Conservation (phyloP, 1,140 invertebrate species). For the Aphelenchoides avenae region DNA sequence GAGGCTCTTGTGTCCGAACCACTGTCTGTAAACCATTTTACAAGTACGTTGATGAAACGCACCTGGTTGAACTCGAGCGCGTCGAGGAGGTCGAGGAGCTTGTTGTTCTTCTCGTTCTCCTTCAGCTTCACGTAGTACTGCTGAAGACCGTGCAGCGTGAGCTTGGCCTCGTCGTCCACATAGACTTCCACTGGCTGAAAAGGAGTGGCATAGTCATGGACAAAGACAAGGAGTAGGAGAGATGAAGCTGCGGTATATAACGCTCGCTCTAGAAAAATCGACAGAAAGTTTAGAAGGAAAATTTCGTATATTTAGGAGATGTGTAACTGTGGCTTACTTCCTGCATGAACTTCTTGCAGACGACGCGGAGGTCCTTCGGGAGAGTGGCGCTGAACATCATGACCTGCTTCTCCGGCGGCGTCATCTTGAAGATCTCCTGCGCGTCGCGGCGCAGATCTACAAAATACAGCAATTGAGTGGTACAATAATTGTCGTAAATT, state of each 20-base stretch:
- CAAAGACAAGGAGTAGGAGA: slow-evolving; percentile 1
- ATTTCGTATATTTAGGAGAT: background rate
- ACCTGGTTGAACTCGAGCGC: slow-evolving; percentile 98
- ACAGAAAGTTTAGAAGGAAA: background rate
- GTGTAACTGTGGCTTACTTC: slow-evolving; percentile 75
- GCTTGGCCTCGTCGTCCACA: slow-evolving; percentile 97
- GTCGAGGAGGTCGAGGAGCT: slow-evolving; percentile 95
- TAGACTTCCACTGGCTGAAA: slow-evolving; percentile 97
- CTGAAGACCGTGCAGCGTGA: slow-evolving; percentile 95
- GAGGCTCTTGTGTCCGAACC: background rate
- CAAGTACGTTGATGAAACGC: too few relatives aligned
- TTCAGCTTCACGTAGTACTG: slow-evolving; percentile 99
- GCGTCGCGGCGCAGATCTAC: slow-evolving; percentile 97
- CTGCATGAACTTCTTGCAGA: slow-evolving; percentile 99
- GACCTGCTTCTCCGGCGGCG: slow-evolving; percentile 98
- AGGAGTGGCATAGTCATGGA: background rate
- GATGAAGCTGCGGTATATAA: background rate
- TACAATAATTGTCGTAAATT: too few relatives aligned
- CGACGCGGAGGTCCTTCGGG: slow-evolving; percentile 96
- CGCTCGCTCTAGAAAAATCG: slow-evolving; percentile 1
- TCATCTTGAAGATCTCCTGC: slow-evolving; percentile 98
- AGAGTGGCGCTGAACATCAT: slow-evolving; percentile 99
- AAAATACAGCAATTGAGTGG: too few relatives aligned
- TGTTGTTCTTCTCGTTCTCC: slow-evolving; percentile 99
- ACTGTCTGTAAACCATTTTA: background rate